These are phyloP conservation scores for Uloborus diversus DNA, from an alignment of 1,140 invertebrate genomes.

Conservation along the genomic window DNA sequence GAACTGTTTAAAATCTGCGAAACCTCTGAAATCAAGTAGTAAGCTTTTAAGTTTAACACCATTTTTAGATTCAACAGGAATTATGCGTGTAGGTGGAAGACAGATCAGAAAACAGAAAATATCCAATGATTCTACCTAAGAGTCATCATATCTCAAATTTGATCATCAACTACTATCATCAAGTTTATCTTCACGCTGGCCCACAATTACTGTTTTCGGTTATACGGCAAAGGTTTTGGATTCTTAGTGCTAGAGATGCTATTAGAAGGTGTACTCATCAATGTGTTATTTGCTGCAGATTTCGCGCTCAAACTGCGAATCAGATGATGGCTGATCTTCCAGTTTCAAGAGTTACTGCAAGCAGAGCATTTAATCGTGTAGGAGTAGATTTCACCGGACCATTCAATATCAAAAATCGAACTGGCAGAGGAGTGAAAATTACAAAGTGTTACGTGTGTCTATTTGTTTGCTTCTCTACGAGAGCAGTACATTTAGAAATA, in stretches of 20 bases:
- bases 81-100: background rate
- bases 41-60: background rate
- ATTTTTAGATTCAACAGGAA: background rate
- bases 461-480: slow-evolving; percentile 47
- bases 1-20: background rate
- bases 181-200: background rate
- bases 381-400: background rate
- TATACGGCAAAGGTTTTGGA: background rate
- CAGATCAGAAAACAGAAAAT: background rate
- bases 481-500: slow-evolving; percentile 59
- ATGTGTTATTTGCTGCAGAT: background rate
- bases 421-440: slow-evolving; percentile 5
- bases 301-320: background rate
- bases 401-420: background rate
- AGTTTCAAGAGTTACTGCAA: background rate
- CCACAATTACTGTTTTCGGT: background rate
- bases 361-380: background rate
- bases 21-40: background rate
- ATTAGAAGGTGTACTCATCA: background rate
- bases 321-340: background rate
- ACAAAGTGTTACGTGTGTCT: slow-evolving; percentile 29
- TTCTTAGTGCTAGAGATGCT: background rate
- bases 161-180: background rate
- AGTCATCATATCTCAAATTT: background rate
- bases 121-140: background rate